Evolutionary conservation across 2,888 invertebrate species (phyloP).

Genomic region (Philonicus albiceps): DNA sequence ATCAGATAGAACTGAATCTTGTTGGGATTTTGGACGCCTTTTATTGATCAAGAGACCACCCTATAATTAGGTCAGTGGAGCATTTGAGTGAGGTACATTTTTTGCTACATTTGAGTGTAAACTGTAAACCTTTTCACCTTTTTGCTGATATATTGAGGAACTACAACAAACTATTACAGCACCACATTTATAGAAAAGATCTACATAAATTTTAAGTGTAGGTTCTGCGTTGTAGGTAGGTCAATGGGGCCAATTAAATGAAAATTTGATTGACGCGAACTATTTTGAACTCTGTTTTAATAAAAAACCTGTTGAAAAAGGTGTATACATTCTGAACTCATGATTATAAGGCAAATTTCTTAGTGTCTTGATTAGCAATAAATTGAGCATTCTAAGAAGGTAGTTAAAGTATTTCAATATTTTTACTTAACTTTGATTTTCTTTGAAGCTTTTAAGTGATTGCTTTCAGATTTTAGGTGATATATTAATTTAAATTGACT

Average conservation of each 20-base stretch:
- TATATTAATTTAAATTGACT: too few relatives aligned
- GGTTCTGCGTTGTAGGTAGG: background rate
- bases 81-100: background rate
- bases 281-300: background rate
- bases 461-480: too few relatives aligned
- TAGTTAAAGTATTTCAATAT: background rate
- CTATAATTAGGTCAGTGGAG: conserved; percentile 10
- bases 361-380: background rate
- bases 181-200: background rate
- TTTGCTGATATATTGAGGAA: background rate
- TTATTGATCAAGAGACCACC: background rate
- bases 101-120: background rate
- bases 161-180: background rate
- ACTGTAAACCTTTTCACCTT: background rate
- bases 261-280: background rate
- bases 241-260: background rate
- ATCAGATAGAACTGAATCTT: background rate
- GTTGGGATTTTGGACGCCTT: background rate
- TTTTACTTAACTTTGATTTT: background rate
- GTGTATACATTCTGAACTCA: background rate
- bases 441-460: background rate
- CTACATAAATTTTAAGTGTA: background rate
- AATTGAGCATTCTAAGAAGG: background rate
- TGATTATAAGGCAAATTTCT: background rate
- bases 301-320: background rate